A percentile compares a stretch with the other conserved stretches of the same genome.
Evolutionary conservation across 2,113 vertebrate genomes (phyloP).

Genomic region (Eolophus roseicapilla): DNA sequence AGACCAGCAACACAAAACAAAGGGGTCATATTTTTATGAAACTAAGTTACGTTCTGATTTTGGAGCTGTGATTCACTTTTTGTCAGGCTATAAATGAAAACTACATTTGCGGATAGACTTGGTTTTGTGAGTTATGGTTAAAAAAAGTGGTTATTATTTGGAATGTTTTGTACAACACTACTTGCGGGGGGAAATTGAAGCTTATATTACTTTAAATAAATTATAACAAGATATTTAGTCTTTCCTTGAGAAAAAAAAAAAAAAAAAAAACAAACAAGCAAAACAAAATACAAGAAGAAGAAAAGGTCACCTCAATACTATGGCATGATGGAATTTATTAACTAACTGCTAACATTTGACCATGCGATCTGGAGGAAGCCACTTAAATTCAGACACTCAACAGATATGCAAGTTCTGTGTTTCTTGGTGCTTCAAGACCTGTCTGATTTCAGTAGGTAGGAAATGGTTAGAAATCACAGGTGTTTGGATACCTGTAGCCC

Average conservation of each 20-base stretch:
- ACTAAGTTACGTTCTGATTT: background rate
- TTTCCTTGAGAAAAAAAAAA: background rate
- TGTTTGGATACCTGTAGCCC: background rate
- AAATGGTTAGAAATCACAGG: background rate
- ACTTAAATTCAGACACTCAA: background rate
- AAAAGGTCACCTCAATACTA: background rate
- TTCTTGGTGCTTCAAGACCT: background rate
- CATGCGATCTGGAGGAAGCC: background rate
- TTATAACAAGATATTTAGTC: background rate
- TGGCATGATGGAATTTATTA: constrained; percentile 4
- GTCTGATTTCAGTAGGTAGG: background rate
- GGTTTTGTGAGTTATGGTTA: constrained; percentile 4
- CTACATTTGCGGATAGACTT: background rate
- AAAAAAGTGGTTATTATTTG: background rate
- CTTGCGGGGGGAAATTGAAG: background rate
- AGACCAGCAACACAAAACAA: background rate
- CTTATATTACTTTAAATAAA: background rate
- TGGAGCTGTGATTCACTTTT: background rate
- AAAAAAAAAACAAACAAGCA: background rate
- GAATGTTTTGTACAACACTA: background rate
- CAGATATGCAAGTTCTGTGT: fast-evolving
- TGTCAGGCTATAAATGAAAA: constrained; percentile 2
- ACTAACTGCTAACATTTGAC: constrained; percentile 27
- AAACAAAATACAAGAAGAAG: background rate
- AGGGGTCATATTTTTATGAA: background rate